These are phyloP conservation scores for Orthosia gothica DNA, from an alignment of 2,888 invertebrate species.

Conservation along the genomic window DNA sequence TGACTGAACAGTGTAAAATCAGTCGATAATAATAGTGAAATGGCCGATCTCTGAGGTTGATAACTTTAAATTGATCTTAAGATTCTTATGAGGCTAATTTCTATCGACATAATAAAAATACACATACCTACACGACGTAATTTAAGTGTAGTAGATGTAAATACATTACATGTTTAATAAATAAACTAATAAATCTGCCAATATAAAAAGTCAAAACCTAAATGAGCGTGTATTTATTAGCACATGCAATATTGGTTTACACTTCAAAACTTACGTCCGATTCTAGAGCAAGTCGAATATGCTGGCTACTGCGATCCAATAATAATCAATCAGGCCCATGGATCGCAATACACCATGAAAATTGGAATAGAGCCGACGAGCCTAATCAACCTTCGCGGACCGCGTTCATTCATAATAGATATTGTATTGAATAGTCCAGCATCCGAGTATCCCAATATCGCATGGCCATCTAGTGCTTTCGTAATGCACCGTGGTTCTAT, in stretches of 20 bases:
- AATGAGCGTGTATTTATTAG: neutral
- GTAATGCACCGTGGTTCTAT: slow-evolving; percentile 77
- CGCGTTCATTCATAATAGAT: slow-evolving; percentile 84
- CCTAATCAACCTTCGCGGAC: slow-evolving; percentile 84
- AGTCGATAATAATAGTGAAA: slow-evolving; percentile 65
- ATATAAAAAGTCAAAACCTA: neutral
- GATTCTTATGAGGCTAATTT: slow-evolving; percentile 47
- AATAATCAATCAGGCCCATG: slow-evolving; percentile 85
- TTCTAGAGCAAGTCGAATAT: slow-evolving; percentile 53
- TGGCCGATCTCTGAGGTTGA: slow-evolving; percentile 57
- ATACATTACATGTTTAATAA: neutral
- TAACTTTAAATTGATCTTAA: slow-evolving; percentile 50
- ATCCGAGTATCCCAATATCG: slow-evolving; percentile 85
- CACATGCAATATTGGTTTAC: slow-evolving; percentile 22
- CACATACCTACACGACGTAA: neutral
- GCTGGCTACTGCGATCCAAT: slow-evolving; percentile 71
- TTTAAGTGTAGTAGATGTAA: neutral
- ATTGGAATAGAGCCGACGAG: slow-evolving; percentile 84
- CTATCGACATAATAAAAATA: slow-evolving; percentile 42
- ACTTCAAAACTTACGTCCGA: slow-evolving; percentile 21
- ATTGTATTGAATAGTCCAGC: slow-evolving; percentile 85
- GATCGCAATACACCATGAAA: slow-evolving; percentile 83
- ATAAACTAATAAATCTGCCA: neutral
- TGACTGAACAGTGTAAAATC: slow-evolving; percentile 63
- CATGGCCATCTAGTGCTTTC: slow-evolving; percentile 78